Evolutionary conservation across 2,888 invertebrate species (phyloP).

Genomic region (Hesperia comma): DNA sequence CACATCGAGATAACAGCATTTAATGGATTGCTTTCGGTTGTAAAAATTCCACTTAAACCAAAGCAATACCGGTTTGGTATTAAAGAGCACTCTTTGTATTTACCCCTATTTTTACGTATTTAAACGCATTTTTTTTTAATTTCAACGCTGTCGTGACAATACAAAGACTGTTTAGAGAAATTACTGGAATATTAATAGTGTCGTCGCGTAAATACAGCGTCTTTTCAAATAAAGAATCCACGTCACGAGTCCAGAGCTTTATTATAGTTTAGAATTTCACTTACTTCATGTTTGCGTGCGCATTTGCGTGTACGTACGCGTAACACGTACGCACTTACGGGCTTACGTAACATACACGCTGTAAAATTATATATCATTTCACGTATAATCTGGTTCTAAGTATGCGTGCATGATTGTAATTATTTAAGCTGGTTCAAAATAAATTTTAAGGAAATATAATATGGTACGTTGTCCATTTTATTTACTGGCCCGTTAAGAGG

Average conservation of each 20-base stretch:
- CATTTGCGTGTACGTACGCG: background rate
- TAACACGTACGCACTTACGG: conserved; percentile 2
- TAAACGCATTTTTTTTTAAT: too few species aligned
- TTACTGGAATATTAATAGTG: background rate
- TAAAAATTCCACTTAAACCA: background rate
- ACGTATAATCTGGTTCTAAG: background rate
- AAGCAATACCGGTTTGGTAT: too few species aligned
- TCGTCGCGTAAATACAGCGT: conserved; percentile 15
- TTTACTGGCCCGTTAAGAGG: too few species aligned
- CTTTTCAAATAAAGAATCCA: conserved; percentile 8
- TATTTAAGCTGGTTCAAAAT: too few species aligned
- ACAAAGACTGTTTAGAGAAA: background rate
- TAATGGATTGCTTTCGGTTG: background rate
- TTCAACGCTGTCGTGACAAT: too few species aligned
- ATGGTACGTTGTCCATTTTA: too few species aligned
- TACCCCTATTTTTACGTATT: too few species aligned
- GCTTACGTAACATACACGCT: conserved; percentile 17
- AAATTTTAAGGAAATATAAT: too few species aligned
- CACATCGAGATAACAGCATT: background rate
- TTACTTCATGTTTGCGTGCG: background rate
- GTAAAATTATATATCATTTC: conserved; percentile 22
- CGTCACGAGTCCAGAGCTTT: conserved; percentile 19
- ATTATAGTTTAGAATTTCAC: conserved; percentile 7
- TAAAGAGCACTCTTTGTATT: too few species aligned
- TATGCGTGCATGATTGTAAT: too few species aligned